A percentile compares a stretch with the other conserved stretches of the same genome.
These are phyloP conservation scores for Catharus ustulatus DNA, from an alignment of 2,797 vertebrate species.

Conservation along the genomic window DNA sequence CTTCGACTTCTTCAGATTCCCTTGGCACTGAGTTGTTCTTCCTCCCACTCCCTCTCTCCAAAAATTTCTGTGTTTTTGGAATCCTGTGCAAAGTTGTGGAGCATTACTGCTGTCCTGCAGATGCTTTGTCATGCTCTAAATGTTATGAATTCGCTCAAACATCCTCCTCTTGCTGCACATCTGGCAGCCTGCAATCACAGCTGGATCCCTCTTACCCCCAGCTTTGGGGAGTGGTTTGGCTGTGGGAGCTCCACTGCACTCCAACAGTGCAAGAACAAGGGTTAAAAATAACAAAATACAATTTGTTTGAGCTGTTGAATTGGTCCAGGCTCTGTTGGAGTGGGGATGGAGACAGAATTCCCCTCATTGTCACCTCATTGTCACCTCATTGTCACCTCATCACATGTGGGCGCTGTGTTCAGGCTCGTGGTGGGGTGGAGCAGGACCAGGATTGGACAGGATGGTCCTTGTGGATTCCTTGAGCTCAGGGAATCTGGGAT, in stretches of 20 bases:
- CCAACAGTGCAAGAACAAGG: background rate
- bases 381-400: background rate
- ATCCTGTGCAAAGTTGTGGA: background rate
- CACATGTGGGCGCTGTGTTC: fast-evolving
- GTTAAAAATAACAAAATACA: background rate
- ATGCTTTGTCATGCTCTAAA: fast-evolving
- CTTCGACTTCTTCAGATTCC: background rate
- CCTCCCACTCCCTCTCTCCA: background rate
- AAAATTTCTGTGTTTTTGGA: background rate
- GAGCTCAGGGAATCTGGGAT: background rate
- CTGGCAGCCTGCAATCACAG: background rate
- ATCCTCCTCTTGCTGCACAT: background rate
- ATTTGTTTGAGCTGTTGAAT: background rate
- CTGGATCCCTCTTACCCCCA: background rate
- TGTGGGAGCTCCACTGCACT: background rate
- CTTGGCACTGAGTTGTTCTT: background rate
- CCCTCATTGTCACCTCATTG: background rate
- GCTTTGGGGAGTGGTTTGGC: background rate
- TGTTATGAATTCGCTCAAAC: background rate
- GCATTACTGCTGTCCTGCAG: fast-evolving
- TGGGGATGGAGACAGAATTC: background rate
- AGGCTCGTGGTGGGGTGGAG: background rate
- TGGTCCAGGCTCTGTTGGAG: background rate
- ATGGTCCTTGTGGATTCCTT: background rate
- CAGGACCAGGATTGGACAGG: background rate